Evolutionary conservation across 2,113 vertebrate species (phyloP), one percentile per base, ranked within the genome.

Genomic region (Morone saxatilis): DNA sequence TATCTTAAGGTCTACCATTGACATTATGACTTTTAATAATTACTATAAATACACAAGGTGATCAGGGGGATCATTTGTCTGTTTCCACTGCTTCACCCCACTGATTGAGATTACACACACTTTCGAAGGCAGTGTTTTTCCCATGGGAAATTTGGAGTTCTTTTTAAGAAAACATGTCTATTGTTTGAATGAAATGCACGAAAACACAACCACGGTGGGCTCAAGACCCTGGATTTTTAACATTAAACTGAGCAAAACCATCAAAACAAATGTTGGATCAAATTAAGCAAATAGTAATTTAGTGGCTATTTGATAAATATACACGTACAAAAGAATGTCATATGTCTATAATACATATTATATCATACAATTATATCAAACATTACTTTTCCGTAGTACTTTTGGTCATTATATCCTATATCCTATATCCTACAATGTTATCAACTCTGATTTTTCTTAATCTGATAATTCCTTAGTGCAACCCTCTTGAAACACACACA

Each of bases 251-350:
- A 59, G 43, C n/a, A 38, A 67, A 71, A 54, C 6, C 8, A 36
- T 51, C 13, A 78, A 72, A 84, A 53, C 45, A 57, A 68, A 25
- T 11, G 45, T 45, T 22, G 40, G 53, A 59, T 6, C 41, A 17
- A 76, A 80, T 19, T 19, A 12, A 65, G 3, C 10, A 19, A 25
- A 40, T 1, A 50, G 40, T 47, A 7, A 19, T 13, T 8, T 48
- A n/a, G 57, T 6, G 41, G 38, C 31, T 71, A 31, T 59, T 72
- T 68, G 19, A 80, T 59, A 59, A 85, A 71, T 54, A 54, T 12
- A 48, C 50, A 40, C 6, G 0, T 53, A 71, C 5, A 3, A 48
- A 41, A 70, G 11, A 59, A 61, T 41, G 31, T 73, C 41, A 43
- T 12, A 69, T 40, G 2, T 2, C n/a, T 3, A 54, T 59, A 20